Percentiles rank a stretch among this genome's conserved stretches.
These are phyloP conservation scores for Pachyuromys duprasi DNA, from an alignment of 2,797 vertebrate genomes.

Conservation along the genomic window DNA sequence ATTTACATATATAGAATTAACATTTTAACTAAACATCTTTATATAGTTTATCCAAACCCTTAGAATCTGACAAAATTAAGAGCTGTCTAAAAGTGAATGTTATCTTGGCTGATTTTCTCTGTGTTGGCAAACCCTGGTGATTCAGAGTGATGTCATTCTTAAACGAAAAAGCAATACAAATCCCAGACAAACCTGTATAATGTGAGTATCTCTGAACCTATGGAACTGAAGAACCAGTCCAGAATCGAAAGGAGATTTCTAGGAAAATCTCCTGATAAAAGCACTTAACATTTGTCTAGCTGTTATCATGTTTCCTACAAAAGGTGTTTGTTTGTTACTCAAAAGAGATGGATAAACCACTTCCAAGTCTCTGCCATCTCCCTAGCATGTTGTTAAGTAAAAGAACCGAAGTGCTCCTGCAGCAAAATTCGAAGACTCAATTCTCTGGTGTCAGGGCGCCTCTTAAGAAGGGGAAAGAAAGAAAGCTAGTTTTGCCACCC, in stretches of 20 bases:
- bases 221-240: not conserved
- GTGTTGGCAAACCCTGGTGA: conserved; percentile 15
- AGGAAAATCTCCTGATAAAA: not conserved
- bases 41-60: conserved; percentile 18
- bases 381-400: not conserved
- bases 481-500: not conserved
- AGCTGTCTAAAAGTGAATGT: conserved; percentile 70
- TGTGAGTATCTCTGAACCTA: not conserved
- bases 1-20: not conserved
- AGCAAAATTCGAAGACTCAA: not conserved
- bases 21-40: conserved; percentile 42
- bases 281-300: not conserved
- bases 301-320: not conserved
- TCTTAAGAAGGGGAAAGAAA: not conserved
- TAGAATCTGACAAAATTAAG: conserved; percentile 47
- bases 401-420: not conserved
- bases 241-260: not conserved
- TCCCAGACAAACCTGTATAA: not conserved
- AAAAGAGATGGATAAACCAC: not conserved
- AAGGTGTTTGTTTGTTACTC: not conserved
- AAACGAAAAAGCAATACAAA: not conserved
- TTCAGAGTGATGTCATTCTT: not conserved
- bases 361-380: not conserved
- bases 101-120: conserved; percentile 67
- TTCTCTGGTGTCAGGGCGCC: not conserved